Evolutionary conservation across 2,113 vertebrate genomes (phyloP), one percentile per base, ranked within the genome.

Genomic region (Stegastes partitus): DNA sequence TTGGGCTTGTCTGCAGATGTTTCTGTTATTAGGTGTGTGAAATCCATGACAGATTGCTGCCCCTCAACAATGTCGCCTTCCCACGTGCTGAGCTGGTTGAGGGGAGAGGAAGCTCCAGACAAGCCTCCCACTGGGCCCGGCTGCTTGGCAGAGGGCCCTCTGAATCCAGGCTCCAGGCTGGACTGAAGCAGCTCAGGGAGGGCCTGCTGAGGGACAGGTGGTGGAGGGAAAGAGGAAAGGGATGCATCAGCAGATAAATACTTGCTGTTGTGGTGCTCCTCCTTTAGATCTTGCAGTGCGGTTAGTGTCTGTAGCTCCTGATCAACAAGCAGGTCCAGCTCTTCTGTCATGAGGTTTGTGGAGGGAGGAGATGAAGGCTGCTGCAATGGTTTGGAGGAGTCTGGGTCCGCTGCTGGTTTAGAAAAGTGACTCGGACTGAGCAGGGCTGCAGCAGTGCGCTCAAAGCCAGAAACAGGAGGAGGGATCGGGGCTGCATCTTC

Each of bases 311-410:
- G 92, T 67, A 96, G 92, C 82, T 96, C 94, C 75, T 93, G 93
- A 79, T 96, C 95, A 74, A 95, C 85, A 37, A 97, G 92, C 22
- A 93, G 87, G 90, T 97, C 95, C 77, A 96, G 82, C 63, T 97
- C 96, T 74, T 94, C 95, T 31, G 95, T 94, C 71, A 96, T 47
- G 23, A 69, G 22, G 67, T 55, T 63, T 16, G 51, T 15, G 18
- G 58, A 75, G 21, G 37, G 34, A 50, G 68, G 74, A 47, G 75
- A 77, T 39, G 50, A 44, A 10, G 61, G 31, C 22, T 22, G 34
- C 51, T 66, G 39, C 21, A 74, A 44, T 23, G 59, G 45, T 10
- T 8, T 50, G 49, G 22, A 83, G 23, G 63, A 75, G n/a, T 62
- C 34, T 3, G 21, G 25, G 81, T 83, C 81, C 21, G 88, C 78